Base-by-base conservation (phyloP, 2,113 vertebrate genomes). In the Hystrix brachyura region DNA sequence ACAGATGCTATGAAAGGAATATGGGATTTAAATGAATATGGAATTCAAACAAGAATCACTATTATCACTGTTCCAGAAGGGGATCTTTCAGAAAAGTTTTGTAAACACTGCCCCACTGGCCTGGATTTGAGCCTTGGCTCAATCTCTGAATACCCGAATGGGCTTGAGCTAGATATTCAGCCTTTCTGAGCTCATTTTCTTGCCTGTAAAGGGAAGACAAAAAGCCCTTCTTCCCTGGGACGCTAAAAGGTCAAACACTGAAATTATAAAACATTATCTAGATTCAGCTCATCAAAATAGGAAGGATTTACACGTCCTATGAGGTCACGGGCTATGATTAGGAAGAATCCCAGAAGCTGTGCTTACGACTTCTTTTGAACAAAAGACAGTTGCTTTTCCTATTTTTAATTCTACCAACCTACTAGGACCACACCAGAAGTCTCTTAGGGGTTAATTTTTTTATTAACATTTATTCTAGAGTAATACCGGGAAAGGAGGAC, bases 51-150 rank as follows among this genome's bases (percentile, higher is more conserved):
- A 98, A 97, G 99, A 98, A 96, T 99, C 99, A 0, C 99, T 99
- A 84, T 98, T 98, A 38, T 99, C 99, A 78, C 99, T 99, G 23
- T 97, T 99, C 99, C 99, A 96, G 0, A 81, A 53, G 94, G 74
- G 67, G 81, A 38, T 46, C 18, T 53, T 94, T 27, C 34, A 94
- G 27, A n/a, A 62, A 86, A 82, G 57, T 69, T 90, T 48, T 21
- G 43, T 9, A n/a, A 38, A 95, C 46, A 27, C 0, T 38, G 15
- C 2, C 57, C 43, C 10, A 0, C 38, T 55, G 46, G 29, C 90
- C 71, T 89, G 55, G 43, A 80, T 88, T 53, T 88, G 51, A 86
- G 60, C 57, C 43, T 25, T 89, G 71, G n/a, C 43, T 94, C 18
- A 51, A 19, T 78, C 48, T 59, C 29, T 94, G 92, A 18, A 27